Base-by-base conservation (phyloP, 2,797 vertebrate genomes). In the Crenuchus spilurus region DNA sequence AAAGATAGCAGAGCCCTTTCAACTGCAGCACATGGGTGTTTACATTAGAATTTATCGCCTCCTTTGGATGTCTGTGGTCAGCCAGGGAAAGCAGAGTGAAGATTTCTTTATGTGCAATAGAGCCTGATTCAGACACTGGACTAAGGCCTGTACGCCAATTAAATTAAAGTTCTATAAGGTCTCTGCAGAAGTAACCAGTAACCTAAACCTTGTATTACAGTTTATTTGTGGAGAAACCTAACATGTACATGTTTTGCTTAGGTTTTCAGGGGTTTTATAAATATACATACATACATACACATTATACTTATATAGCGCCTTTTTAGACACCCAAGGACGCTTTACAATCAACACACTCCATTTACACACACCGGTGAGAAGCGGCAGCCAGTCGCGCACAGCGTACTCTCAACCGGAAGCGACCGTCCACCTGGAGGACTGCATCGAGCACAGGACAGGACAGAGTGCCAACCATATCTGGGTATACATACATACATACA, bases 231-330 rank as follows among this genome's bases (percentile, higher is more conserved):
- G 80, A 51, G 52, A 86, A 91, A 89, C 70, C 54, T 76, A 82
- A 84, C 84, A 83, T 88, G 86, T 77, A 83, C 81, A 86, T 63
- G 69, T 80, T 80, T 80, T 84, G 77, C 77, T 63, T 66, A 83
- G 74, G 80, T 83, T 80, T 82, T 51, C 48, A 26, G 66, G 77
- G 82, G 86, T n/a, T n/a, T n/a, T n/a, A n/a, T n/a, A n/a, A n/a
- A n/a, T n/a, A n/a, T n/a, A n/a, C n/a, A n/a, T n/a, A n/a, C n/a
- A n/a, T n/a, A n/a, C n/a, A n/a, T n/a, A n/a, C n/a, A n/a, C n/a
- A n/a, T n/a, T n/a, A n/a, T n/a, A n/a, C n/a, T n/a, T n/a, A n/a
- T n/a, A n/a, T n/a, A n/a, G n/a, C n/a, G n/a, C n/a, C n/a, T n/a
- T n/a, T n/a, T n/a, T n/a, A n/a, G n/a, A n/a, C n/a, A n/a, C n/a